Conservation (phyloP, 2,797 vertebrate species). For the Paedocypris micromegethes region DNA sequence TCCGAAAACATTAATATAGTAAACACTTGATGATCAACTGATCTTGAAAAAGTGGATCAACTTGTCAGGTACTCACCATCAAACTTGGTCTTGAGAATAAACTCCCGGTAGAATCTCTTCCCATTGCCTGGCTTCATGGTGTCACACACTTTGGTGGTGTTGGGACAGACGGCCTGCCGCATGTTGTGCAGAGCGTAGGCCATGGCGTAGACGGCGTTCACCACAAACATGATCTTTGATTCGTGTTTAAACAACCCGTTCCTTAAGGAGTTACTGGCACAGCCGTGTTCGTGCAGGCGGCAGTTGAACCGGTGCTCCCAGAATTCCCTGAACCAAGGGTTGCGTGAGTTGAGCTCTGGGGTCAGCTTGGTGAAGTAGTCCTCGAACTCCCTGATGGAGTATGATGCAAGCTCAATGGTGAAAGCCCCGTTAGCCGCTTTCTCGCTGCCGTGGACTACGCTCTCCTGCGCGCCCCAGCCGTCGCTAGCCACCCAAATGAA, state of each 20-base stretch:
- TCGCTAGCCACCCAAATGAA: slow-evolving; percentile 98
- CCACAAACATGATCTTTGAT: slow-evolving; percentile 95
- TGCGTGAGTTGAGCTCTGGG: slow-evolving; percentile 89
- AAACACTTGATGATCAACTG: not conserved
- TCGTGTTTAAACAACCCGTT: slow-evolving; percentile 86
- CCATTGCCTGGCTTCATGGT: slow-evolving; percentile 89
- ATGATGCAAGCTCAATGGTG: slow-evolving; percentile 95
- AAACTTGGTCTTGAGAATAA: slow-evolving; percentile 93
- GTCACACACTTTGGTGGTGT: slow-evolving; percentile 82
- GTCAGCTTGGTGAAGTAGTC: slow-evolving; percentile 84
- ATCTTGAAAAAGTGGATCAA: not conserved
- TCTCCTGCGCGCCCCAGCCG: slow-evolving; percentile 95
- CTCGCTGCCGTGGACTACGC: slow-evolving; percentile 86
- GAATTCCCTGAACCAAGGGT: slow-evolving; percentile 95
- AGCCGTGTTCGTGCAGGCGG: slow-evolving; percentile 78
- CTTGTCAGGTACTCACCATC: slow-evolving; percentile 75
- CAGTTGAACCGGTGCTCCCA: slow-evolving; percentile 96
- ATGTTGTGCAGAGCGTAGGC: slow-evolving; percentile 91
- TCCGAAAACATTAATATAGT: too few relatives aligned
- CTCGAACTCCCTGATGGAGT: slow-evolving; percentile 83
- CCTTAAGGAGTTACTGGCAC: slow-evolving; percentile 77
- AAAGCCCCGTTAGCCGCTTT: slow-evolving; percentile 87
- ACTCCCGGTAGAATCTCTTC: slow-evolving; percentile 92
- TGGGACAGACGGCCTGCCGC: slow-evolving; percentile 86
- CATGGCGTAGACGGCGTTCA: slow-evolving; percentile 95